These are phyloP conservation scores for Synergus japonicus DNA, from an alignment of 2,888 invertebrate species.

Conservation along the genomic window DNA sequence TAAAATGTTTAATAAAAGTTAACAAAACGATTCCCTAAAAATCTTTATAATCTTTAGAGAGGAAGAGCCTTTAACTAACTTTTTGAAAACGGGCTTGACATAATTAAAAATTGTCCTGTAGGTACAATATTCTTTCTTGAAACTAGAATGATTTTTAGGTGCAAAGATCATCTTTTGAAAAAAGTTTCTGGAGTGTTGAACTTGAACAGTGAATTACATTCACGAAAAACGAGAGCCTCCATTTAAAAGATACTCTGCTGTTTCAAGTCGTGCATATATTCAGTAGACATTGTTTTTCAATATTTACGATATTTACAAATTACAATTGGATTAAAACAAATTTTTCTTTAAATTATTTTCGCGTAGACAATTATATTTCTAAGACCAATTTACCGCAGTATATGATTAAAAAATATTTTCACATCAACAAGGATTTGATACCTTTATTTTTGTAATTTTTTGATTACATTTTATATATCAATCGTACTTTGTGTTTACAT, in stretches of 20 bases:
- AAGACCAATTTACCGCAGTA: neutral
- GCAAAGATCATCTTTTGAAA: constrained; percentile 16
- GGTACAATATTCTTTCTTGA: constrained; percentile 7
- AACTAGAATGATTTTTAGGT: neutral
- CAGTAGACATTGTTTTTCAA: neutral
- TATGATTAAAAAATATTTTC: neutral
- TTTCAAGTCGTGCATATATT: neutral
- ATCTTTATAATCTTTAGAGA: neutral
- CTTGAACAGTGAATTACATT: neutral
- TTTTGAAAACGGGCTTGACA: constrained; percentile 17
- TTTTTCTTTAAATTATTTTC: neutral
- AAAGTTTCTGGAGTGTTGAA: neutral
- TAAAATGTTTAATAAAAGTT: constrained; percentile 31
- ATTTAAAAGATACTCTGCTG: constrained; percentile 15
- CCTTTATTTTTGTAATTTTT: constrained; percentile 21
- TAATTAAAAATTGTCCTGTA: neutral
- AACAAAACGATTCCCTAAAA: neutral
- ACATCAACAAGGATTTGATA: constrained; percentile 4
- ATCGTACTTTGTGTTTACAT: constrained; percentile 16
- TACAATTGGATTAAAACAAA: neutral
- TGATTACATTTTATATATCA: constrained; percentile 39
- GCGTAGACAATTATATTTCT: no score
- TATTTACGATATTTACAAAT: no score
- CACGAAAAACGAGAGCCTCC: constrained; percentile 8
- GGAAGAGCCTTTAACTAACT: neutral